Evolutionary conservation across 2,888 invertebrate species (phyloP).

Genomic region (Lydus trimaculatus): DNA sequence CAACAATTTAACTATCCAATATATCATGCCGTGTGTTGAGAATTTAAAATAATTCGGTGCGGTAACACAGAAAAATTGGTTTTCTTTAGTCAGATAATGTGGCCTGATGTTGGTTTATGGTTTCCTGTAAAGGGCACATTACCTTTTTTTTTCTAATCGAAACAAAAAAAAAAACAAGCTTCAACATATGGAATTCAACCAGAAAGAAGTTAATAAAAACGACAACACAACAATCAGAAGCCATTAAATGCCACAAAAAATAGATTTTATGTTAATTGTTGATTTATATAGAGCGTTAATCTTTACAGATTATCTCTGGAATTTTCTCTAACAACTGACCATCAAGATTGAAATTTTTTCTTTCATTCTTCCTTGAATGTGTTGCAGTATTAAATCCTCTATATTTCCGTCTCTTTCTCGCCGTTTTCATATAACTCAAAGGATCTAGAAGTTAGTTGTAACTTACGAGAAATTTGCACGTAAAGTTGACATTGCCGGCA

Average conservation of each 20-base stretch:
- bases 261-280: not conserved
- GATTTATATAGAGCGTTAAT: not conserved
- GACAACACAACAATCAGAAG: conserved; percentile 5
- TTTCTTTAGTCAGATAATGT: conserved; percentile 22
- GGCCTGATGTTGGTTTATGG: conserved; percentile 28
- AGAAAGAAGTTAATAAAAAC: not conserved
- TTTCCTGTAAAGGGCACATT: conserved; percentile 26
- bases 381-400: not conserved
- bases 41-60: not conserved
- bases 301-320: conserved; percentile 1
- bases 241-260: not conserved
- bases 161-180: not conserved
- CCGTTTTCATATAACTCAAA: not conserved
- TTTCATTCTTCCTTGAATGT: not conserved
- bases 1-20: not conserved
- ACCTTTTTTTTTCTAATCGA: conserved; percentile 19
- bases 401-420: not conserved
- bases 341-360: not conserved
- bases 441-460: not conserved
- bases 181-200: not conserved
- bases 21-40: not conserved
- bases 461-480: conserved; percentile 28
- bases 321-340: not conserved
- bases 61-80: conserved; percentile 13
- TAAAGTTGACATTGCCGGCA: conserved; percentile 27